These are phyloP conservation scores for Umimayanthus kanabou DNA, from an alignment of 92 coral and sea anemone species.

Conservation along the genomic window DNA sequence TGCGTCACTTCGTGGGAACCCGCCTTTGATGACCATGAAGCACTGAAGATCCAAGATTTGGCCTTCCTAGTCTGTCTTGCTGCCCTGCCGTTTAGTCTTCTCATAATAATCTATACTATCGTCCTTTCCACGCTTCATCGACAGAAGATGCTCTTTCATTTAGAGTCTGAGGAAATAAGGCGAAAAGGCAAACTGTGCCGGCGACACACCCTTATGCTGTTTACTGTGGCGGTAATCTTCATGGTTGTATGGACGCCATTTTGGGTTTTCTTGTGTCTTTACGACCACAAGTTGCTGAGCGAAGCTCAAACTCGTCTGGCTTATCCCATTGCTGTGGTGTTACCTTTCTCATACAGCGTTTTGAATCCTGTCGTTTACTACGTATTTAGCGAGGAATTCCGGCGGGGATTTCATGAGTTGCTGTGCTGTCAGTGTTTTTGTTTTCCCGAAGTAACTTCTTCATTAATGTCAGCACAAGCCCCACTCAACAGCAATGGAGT, in stretches of 20 bases:
- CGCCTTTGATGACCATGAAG: not conserved
- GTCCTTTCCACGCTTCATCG: not conserved
- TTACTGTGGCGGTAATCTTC: constrained; percentile 28
- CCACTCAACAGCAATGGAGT: not conserved
- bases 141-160: constrained; percentile 13
- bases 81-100: constrained; percentile 3
- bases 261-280: constrained; percentile 3
- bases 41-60: constrained; percentile 16
- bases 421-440: constrained; percentile 15
- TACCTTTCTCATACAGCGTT: constrained; percentile 20
- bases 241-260: constrained; percentile 3
- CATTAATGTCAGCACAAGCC: not conserved
- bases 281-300: not conserved
- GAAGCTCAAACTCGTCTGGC: constrained; percentile 4
- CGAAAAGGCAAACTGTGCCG: constrained; percentile 4
- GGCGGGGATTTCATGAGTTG: not conserved
- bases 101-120: not conserved
- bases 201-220: constrained; percentile 6
- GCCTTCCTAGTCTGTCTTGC: constrained; percentile 22
- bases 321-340: not conserved
- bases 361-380: constrained; percentile 12
- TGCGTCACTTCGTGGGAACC: constrained; percentile 30
- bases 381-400: constrained; percentile 13
- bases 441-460: not conserved
- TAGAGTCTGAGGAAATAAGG: constrained; percentile 15